Evolutionary conservation across 2,888 invertebrate species (phyloP).

Genomic region (Ypsolopha scabrella): DNA sequence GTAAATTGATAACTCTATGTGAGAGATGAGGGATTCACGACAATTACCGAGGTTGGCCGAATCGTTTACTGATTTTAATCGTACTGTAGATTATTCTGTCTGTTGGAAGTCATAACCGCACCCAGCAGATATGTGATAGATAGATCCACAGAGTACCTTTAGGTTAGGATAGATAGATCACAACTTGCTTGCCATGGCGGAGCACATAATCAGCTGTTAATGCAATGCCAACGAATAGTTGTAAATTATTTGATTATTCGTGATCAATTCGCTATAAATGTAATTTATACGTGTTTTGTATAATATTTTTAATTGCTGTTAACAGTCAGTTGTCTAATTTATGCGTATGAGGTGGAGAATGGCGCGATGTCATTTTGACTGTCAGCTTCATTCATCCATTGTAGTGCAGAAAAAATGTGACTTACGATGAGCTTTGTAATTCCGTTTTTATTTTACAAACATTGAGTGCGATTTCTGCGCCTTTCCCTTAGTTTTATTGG

Average conservation of each 20-base stretch:
- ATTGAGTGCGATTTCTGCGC: conserved; percentile 33
- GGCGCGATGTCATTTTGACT: conserved; percentile 59
- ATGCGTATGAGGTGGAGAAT: conserved; percentile 19
- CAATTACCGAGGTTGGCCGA: too few relatives aligned
- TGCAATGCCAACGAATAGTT: conserved; percentile 50
- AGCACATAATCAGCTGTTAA: conserved; percentile 61
- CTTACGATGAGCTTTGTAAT: conserved; percentile 44
- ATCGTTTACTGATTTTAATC: too few relatives aligned
- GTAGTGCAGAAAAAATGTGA: conserved; percentile 65
- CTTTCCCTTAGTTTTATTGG: conserved; percentile 27
- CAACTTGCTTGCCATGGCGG: conserved; percentile 49
- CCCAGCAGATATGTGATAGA: too few relatives aligned
- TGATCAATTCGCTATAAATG: conserved; percentile 17
- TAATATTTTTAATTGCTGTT: conserved; percentile 9
- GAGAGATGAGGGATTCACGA: too few relatives aligned
- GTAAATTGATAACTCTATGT: too few relatives aligned
- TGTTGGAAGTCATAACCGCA: too few relatives aligned
- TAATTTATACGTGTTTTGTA: conserved; percentile 15
- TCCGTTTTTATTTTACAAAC: conserved; percentile 49
- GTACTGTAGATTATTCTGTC: too few relatives aligned
- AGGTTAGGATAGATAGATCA: too few relatives aligned
- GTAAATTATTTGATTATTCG: conserved; percentile 27
- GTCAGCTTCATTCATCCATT: conserved; percentile 63
- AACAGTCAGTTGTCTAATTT: background rate
- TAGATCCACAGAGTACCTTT: too few relatives aligned